Conservation (phyloP, 1,140 invertebrate genomes). For the Gonioctena quinquepunctata region DNA sequence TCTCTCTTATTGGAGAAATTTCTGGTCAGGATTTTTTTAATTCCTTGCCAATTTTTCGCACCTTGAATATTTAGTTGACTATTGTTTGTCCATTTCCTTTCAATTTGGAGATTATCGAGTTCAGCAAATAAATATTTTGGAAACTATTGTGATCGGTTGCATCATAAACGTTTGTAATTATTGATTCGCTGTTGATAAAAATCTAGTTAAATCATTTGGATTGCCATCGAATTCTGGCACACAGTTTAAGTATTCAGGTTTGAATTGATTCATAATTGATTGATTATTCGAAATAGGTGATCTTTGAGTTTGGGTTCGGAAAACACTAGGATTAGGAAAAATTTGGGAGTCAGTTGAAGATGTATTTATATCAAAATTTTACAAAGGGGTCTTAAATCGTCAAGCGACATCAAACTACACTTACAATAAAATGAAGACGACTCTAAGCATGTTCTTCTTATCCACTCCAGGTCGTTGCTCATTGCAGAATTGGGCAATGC, state of each 20-base stretch:
- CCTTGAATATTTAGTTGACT: conserved; percentile 29
- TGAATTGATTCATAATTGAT: background rate
- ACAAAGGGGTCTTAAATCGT: background rate
- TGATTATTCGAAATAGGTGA: background rate
- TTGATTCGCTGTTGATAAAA: background rate
- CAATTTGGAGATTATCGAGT: conserved; percentile 18
- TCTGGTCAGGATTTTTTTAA: conserved; percentile 17
- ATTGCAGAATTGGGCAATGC: too few relatives aligned
- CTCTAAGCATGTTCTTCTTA: background rate
- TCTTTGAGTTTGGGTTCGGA: background rate
- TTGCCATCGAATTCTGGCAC: conserved; percentile 3
- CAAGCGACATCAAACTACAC: background rate
- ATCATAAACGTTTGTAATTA: conserved; percentile 2
- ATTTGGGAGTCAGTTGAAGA: background rate
- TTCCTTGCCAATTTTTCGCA: conserved; percentile 18
- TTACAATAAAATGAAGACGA: background rate
- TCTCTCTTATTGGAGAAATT: conserved; percentile 26
- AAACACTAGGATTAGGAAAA: background rate
- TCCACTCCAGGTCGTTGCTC: background rate
- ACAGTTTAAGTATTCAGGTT: background rate
- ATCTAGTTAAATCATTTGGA: background rate
- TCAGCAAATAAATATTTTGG: conserved; percentile 18
- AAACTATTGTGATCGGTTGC: conserved; percentile 2
- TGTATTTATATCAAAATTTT: background rate
- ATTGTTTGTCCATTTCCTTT: conserved; percentile 18